Evolutionary conservation across 1,140 invertebrate species (phyloP), one percentile per base, ranked within the genome.

Genomic region (Phenacoccus solenopsis): DNA sequence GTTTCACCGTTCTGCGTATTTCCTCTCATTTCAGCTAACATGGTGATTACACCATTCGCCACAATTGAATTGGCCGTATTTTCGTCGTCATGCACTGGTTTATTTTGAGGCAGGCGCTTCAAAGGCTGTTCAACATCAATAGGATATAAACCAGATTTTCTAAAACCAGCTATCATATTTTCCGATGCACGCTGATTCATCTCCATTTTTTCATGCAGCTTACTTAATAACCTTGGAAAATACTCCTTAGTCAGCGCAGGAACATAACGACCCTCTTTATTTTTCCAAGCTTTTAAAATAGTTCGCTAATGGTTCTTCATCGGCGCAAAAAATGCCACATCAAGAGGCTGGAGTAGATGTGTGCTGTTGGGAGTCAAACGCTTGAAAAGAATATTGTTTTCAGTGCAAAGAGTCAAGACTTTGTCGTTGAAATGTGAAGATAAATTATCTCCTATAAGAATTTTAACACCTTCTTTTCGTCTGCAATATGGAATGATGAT

Each of bases 341-440:
- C 78, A n/a, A 81, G 70, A 4, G 80, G 78, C 70, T 82, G 79
- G 22, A 75, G 74, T 9, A 80, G 35, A 69, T 81, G 79, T 0
- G 78, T 81, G 1, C 75, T 72, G 72, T 82, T 81, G 7, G 78
- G 73, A 22, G 78, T 77, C 7, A 81, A 74, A 64, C 76, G 78
- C 2, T 79, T 67, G 72, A 81, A 79, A 25, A 70, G 69, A 21
- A 81, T 78, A 68, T 80, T 72, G 61, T 80, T 74, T 74, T 76
- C 71, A 28, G 73, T 49, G 38, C 77, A 79, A 9, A 72, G 10
- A 67, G 75, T 72, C 12, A 80, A 71, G 9, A 80, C 56, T 28
- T 77, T 70, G 13, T 73, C 2, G 24, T 69, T 73, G 25, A 80
- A 72, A 73, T 80, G 79, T 13, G 74, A 76, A n/a, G 73, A 73